phyloP scores from a whole-genome alignment of 1,140 invertebrate genomes.

The Myzus persicae region DNA sequence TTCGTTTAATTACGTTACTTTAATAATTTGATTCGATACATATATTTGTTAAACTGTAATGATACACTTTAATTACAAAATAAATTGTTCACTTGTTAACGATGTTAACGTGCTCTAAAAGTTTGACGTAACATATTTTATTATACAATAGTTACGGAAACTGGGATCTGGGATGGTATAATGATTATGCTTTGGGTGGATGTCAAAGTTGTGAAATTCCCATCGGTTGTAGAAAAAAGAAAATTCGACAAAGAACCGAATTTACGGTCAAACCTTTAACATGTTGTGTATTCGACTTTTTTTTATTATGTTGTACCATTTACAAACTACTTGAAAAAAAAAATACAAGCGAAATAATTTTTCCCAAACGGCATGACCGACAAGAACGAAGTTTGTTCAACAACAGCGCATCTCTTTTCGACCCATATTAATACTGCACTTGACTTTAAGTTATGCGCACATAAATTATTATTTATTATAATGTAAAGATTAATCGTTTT shows the following conservation, averaged over 20 bases:
- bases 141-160: not conserved
- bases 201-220: not conserved
- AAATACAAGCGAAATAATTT: not conserved
- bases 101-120: not conserved
- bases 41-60: not conserved
- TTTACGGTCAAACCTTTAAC: slow-evolving; percentile 8
- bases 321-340: not conserved
- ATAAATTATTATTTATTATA: too few species aligned
- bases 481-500: not conserved
- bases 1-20: not conserved
- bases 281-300: not conserved
- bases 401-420: not conserved
- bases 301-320: not conserved
- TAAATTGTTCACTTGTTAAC: not conserved
- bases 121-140: not conserved
- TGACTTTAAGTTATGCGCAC: not conserved
- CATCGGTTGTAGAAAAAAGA: not conserved
- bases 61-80: not conserved
- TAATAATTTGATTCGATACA: not conserved
- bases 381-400: not conserved
- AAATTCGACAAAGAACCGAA: not conserved
- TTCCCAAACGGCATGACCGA: not conserved
- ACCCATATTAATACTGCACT: not conserved
- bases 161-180: not conserved
- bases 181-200: not conserved